These are phyloP conservation scores for Agelas oroides DNA, from an alignment of 37 sponge, comb jelly and placozoan species.

Conservation along the genomic window DNA sequence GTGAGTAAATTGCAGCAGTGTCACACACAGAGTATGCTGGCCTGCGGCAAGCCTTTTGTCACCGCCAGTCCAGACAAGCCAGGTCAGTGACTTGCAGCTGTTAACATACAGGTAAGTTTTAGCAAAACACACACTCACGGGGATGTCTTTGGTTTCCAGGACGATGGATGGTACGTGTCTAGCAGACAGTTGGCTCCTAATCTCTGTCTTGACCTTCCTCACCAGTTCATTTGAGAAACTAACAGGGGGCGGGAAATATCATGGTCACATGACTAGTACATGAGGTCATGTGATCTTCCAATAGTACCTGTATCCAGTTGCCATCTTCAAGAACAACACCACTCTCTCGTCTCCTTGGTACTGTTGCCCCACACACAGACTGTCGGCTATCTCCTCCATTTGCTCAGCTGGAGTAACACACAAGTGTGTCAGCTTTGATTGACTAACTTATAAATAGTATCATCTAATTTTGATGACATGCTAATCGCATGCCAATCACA, in stretches of 20 bases:
- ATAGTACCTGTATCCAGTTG: constrained; percentile 66
- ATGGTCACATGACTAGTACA: not conserved
- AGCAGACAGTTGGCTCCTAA: constrained; percentile 89
- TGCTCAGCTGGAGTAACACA: constrained; percentile 70
- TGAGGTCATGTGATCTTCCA: not conserved
- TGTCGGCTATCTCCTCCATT: constrained; percentile 82
- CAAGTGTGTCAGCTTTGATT: too few species aligned
- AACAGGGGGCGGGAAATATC: too few species aligned
- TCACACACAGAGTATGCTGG: too few species aligned
- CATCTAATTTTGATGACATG: too few species aligned
- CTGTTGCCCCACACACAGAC: constrained; percentile 94
- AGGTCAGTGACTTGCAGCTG: too few species aligned
- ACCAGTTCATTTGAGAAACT: constrained; percentile 82
- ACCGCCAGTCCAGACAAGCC: too few species aligned
- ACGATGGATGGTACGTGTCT: constrained; percentile 93
- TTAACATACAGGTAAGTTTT: too few species aligned
- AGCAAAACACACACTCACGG: constrained; percentile 69
- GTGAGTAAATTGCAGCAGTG: too few species aligned
- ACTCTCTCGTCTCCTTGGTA: constrained; percentile 93
- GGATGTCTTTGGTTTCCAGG: constrained; percentile 88
- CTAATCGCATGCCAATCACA: too few species aligned
- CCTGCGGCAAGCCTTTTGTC: too few species aligned
- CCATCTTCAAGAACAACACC: constrained; percentile 94
- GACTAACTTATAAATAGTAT: too few species aligned
- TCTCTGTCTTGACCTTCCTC: constrained; percentile 60